These are phyloP conservation scores for Melieria picta DNA, from an alignment of 2,888 invertebrate species.

Conservation along the genomic window DNA sequence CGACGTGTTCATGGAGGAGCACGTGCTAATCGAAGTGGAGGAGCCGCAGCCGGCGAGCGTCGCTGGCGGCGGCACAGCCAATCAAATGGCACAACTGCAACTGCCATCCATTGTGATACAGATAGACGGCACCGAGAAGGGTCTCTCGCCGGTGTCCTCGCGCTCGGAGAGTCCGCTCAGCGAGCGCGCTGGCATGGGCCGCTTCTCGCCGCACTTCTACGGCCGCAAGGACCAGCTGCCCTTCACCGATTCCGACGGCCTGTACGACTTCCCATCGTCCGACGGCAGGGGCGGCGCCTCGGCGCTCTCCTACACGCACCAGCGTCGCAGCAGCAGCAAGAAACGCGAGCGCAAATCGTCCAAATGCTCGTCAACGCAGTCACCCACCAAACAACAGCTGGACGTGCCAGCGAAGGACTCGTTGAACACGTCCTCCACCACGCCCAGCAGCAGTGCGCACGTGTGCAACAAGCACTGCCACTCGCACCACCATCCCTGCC, in stretches of 20 bases:
- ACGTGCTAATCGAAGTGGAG: slow-evolving; percentile 50
- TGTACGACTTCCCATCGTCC: slow-evolving; percentile 83
- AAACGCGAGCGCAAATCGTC: slow-evolving; percentile 72
- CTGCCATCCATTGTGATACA: slow-evolving; percentile 73
- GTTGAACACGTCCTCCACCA: slow-evolving; percentile 47
- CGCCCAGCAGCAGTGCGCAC: slow-evolving; percentile 45
- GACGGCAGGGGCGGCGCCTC: slow-evolving; percentile 71
- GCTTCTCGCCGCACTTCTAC: slow-evolving; percentile 79
- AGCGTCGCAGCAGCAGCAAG: slow-evolving; percentile 73
- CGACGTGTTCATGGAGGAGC: slow-evolving; percentile 49
- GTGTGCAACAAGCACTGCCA: slow-evolving; percentile 54
- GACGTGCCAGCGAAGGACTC: slow-evolving; percentile 70
- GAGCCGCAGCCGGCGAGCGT: slow-evolving; percentile 57
- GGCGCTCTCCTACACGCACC: slow-evolving; percentile 66
- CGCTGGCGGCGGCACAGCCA: slow-evolving; percentile 60
- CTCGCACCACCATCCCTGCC: slow-evolving; percentile 55
- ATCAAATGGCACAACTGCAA: slow-evolving; percentile 67
- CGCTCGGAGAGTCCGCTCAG: slow-evolving; percentile 82
- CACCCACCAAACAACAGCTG: slow-evolving; percentile 68
- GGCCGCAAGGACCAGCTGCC: slow-evolving; percentile 74
- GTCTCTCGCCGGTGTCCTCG: slow-evolving; percentile 79
- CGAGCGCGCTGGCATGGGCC: slow-evolving; percentile 75
- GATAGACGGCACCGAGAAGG: slow-evolving; percentile 70
- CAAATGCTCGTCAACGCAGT: slow-evolving; percentile 60
- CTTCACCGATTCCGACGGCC: slow-evolving; percentile 82